A percentile compares a stretch with the other conserved stretches of the same genome.
These are phyloP conservation scores for Tetrapedia diversipes DNA, from an alignment of 2,888 invertebrate species.

Conservation along the genomic window DNA sequence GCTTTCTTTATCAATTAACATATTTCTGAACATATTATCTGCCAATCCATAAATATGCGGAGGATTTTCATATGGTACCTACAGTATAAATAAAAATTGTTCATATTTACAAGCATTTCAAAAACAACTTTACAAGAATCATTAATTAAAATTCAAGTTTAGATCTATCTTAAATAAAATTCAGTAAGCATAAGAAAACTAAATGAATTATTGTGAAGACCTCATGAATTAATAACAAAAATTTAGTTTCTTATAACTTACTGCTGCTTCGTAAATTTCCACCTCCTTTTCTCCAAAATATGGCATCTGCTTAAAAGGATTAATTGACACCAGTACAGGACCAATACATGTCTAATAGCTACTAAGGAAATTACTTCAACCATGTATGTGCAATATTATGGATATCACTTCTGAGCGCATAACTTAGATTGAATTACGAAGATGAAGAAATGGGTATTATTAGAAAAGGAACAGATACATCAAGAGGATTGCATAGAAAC, in stretches of 20 bases:
- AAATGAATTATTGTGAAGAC: too few species aligned
- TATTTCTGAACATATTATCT: slow-evolving; percentile 89
- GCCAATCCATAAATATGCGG: slow-evolving; percentile 88
- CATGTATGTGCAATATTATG: too few species aligned
- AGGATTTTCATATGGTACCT: slow-evolving; percentile 89
- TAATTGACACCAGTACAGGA: slow-evolving; percentile 86
- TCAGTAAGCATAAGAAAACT: not conserved
- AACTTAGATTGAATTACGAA: too few species aligned
- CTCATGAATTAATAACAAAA: too few species aligned
- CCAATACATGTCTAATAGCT: slow-evolving; percentile 86
- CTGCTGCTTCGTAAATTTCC: slow-evolving; percentile 85
- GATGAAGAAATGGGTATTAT: too few species aligned
- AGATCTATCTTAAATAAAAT: not conserved
- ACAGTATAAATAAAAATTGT: slow-evolving; percentile 34
- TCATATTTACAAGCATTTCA: not conserved
- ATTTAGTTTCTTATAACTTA: slow-evolving; percentile 73
- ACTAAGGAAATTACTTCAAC: slow-evolving; percentile 71
- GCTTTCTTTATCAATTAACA: slow-evolving; percentile 88
- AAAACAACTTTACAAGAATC: not conserved
- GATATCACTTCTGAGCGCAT: too few species aligned
- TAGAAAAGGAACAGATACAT: too few species aligned
- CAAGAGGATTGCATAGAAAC: too few species aligned
- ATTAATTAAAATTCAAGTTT: not conserved
- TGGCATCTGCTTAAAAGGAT: slow-evolving; percentile 86
- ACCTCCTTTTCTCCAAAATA: slow-evolving; percentile 87